Conservation (phyloP, 1,140 invertebrate species). For the Battus philenor region DNA sequence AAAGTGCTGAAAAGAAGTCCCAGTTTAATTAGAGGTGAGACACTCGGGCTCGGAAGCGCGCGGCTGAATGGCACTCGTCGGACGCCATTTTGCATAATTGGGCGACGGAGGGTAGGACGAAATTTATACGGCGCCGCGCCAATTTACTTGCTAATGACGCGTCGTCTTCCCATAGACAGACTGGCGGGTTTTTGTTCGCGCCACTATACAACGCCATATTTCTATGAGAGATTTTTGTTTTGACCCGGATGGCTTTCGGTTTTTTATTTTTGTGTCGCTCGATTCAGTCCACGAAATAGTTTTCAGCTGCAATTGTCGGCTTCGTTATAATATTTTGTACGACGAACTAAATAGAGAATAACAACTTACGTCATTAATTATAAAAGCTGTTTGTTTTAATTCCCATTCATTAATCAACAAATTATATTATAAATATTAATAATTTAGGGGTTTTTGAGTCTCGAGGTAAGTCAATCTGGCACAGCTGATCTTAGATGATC, state of each 20-base stretch:
- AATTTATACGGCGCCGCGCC: conserved; percentile 68
- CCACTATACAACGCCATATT: conserved; percentile 24
- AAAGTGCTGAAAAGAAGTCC: conserved; percentile 71
- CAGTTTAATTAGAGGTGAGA: conserved; percentile 72
- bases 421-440: too few relatives aligned
- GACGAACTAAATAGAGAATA: too few relatives aligned
- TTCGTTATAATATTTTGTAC: too few relatives aligned
- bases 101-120: conserved; percentile 63
- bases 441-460: too few relatives aligned
- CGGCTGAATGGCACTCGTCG: conserved; percentile 63
- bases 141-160: conserved; percentile 74
- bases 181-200: conserved; percentile 50
- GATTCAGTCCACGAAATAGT: conserved; percentile 19
- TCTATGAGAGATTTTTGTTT: conserved; percentile 22
- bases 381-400: too few relatives aligned
- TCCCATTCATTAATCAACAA: too few relatives aligned
- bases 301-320: neutral
- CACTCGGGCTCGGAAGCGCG: conserved; percentile 54
- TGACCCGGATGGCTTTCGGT: conserved; percentile 2
- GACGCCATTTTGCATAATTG: conserved; percentile 74
- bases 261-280: conserved; percentile 6
- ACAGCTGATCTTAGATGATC: too few relatives aligned
- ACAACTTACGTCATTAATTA: too few relatives aligned
- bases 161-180: conserved; percentile 51
- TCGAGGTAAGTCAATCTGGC: too few relatives aligned